A percentile compares a stretch with the other conserved stretches of the same genome.
Evolutionary conservation across 2,797 vertebrate species (phyloP).

Genomic region (Brachyrhaphis roseni): DNA sequence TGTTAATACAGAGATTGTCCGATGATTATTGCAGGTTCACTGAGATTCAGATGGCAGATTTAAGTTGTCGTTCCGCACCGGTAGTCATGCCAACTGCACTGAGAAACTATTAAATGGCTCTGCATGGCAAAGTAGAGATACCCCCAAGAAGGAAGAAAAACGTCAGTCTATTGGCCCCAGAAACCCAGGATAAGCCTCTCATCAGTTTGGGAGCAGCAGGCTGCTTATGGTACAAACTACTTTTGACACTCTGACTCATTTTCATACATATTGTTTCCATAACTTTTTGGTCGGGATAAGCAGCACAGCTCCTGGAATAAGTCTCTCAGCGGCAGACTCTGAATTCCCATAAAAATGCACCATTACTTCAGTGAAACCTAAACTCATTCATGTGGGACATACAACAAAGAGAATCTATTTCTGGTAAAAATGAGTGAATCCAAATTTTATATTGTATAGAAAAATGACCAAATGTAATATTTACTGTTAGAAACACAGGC

Average conservation of each 20-base stretch:
- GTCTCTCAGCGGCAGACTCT: constrained; percentile 18
- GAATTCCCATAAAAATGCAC: constrained; percentile 27
- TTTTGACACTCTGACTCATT: constrained; percentile 64
- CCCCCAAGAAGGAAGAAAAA: constrained; percentile 58
- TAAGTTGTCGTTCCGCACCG: constrained; percentile 61
- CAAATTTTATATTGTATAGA: neutral
- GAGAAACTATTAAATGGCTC: constrained; percentile 77
- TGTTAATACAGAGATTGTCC: constrained; percentile 78
- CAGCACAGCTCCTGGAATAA: constrained; percentile 19
- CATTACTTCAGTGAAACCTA: constrained; percentile 5
- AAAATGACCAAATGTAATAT: neutral
- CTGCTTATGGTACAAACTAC: constrained; percentile 68
- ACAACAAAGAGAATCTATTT: neutral
- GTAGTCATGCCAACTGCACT: constrained; percentile 81
- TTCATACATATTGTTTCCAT: constrained; percentile 77
- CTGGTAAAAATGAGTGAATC: neutral
- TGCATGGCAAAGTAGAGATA: constrained; percentile 68
- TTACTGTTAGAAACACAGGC: neutral
- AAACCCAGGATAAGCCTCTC: constrained; percentile 79
- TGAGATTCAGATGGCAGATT: constrained; percentile 73
- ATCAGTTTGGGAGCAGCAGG: constrained; percentile 76
- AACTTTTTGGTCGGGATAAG: constrained; percentile 61
- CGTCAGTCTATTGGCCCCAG: constrained; percentile 62
- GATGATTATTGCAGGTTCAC: constrained; percentile 77
- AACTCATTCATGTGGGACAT: neutral